Conservation (phyloP, 2,888 invertebrate genomes). For the Cartodere bifasciata region DNA sequence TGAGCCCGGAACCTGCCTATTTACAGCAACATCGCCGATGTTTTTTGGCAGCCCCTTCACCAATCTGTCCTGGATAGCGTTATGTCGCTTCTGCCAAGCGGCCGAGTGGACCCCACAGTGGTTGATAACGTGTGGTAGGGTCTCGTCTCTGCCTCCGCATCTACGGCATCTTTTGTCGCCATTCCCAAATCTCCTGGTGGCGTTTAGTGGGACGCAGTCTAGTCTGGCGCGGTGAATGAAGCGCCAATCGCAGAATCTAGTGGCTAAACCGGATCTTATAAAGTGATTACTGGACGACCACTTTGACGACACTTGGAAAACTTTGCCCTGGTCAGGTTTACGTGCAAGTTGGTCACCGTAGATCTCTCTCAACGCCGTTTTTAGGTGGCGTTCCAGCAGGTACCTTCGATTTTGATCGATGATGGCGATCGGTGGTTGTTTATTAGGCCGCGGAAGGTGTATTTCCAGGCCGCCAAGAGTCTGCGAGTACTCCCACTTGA, state of each 20-base stretch:
- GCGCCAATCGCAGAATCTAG: constrained; percentile 29
- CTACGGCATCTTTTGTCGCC: constrained; percentile 16
- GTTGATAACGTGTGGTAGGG: constrained; percentile 27
- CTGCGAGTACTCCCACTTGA: too few relatives aligned
- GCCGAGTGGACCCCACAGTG: constrained; percentile 24
- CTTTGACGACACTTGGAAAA: constrained; percentile 13
- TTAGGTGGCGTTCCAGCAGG: too few relatives aligned
- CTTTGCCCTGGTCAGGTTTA: constrained; percentile 22
- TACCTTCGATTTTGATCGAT: too few relatives aligned
- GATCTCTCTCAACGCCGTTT: too few relatives aligned
- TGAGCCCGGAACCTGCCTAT: constrained; percentile 10
- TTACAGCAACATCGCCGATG: constrained; percentile 10
- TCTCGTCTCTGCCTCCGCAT: constrained; percentile 21
- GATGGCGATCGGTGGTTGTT: too few relatives aligned
- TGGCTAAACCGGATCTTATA: constrained; percentile 17
- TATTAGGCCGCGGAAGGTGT: too few relatives aligned
- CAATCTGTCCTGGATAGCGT: constrained; percentile 18
- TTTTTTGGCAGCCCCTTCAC: constrained; percentile 14
- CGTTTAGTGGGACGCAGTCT: constrained; percentile 24
- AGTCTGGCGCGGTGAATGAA: constrained; percentile 29
- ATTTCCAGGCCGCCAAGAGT: too few relatives aligned
- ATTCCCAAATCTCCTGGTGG: constrained; percentile 10
- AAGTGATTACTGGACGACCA: constrained; percentile 22
- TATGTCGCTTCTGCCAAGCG: constrained; percentile 20
- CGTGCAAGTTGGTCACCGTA: too few relatives aligned